These are phyloP conservation scores for Exocentrus adspersus DNA, from an alignment of 2,888 invertebrate genomes.

Conservation along the genomic window DNA sequence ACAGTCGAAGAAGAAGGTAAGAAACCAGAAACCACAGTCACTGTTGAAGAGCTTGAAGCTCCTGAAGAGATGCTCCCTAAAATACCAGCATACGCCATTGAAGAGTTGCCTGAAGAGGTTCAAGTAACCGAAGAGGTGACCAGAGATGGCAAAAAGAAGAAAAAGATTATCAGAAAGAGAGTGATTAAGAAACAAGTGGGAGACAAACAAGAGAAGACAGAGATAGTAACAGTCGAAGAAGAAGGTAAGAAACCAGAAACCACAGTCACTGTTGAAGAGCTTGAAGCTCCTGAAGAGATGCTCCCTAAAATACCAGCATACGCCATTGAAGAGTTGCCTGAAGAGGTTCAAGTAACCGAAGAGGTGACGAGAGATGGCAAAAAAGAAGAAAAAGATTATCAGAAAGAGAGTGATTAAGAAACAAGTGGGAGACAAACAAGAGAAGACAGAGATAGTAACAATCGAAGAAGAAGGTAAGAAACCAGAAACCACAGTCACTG, in stretches of 20 bases:
- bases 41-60: conserved; percentile 52
- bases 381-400: conserved; percentile 51
- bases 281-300: conserved; percentile 44
- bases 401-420: conserved; percentile 51
- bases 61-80: conserved; percentile 39
- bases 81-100: conserved; percentile 39
- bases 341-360: conserved; percentile 39
- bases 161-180: conserved; percentile 57
- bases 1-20: conserved; percentile 51
- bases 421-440: conserved; percentile 49
- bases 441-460: conserved; percentile 53
- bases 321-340: conserved; percentile 45
- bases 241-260: conserved; percentile 55
- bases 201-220: conserved; percentile 57
- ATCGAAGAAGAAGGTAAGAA: conserved; percentile 58
- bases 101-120: conserved; percentile 47
- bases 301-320: conserved; percentile 26
- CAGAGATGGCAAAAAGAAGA: conserved; percentile 55
- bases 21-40: conserved; percentile 47
- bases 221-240: conserved; percentile 59
- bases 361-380: conserved; percentile 56
- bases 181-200: conserved; percentile 60
- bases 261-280: conserved; percentile 49
- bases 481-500: conserved; percentile 60
- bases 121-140: conserved; percentile 55